phyloP scores from a whole-genome alignment of 2,888 invertebrate species.

The Mechanitis mazaeus region DNA sequence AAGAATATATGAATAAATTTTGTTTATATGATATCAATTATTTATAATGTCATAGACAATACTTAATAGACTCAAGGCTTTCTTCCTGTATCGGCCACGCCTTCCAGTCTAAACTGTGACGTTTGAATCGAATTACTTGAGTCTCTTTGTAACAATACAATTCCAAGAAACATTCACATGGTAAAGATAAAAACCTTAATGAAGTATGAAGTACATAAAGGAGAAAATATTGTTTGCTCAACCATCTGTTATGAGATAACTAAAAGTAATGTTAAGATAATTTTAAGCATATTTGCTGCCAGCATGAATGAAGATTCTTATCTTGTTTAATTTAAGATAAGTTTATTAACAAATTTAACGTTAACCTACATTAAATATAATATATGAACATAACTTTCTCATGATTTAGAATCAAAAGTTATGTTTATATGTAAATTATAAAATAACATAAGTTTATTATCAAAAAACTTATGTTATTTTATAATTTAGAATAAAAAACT shows the following conservation, averaged over 20 bases:
- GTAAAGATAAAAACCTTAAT: conserved; percentile 24
- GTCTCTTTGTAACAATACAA: conserved; percentile 42
- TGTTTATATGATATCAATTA: no score
- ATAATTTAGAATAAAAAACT: no score
- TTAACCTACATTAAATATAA: no score
- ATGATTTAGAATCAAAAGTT: no score
- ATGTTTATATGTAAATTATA: no score
- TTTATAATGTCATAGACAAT: not conserved
- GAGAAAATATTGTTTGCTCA: conserved; percentile 11
- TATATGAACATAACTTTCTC: no score
- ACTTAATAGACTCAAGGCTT: conserved; percentile 18
- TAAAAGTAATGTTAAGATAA: not conserved
- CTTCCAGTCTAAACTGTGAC: conserved; percentile 30
- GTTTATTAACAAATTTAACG: no score
- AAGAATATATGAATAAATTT: no score
- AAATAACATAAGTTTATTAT: no score
- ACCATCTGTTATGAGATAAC: conserved; percentile 10
- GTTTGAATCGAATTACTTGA: conserved; percentile 37
- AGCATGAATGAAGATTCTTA: conserved; percentile 2
- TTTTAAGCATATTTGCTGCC: not conserved
- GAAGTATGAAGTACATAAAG: conserved; percentile 32
- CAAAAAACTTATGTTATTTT: no score
- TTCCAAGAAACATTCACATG: conserved; percentile 30
- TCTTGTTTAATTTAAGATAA: no score
- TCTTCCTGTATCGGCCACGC: conserved; percentile 17